These are phyloP conservation scores for Pithys albifrons DNA, from an alignment of 2,113 vertebrate species.

Conservation along the genomic window DNA sequence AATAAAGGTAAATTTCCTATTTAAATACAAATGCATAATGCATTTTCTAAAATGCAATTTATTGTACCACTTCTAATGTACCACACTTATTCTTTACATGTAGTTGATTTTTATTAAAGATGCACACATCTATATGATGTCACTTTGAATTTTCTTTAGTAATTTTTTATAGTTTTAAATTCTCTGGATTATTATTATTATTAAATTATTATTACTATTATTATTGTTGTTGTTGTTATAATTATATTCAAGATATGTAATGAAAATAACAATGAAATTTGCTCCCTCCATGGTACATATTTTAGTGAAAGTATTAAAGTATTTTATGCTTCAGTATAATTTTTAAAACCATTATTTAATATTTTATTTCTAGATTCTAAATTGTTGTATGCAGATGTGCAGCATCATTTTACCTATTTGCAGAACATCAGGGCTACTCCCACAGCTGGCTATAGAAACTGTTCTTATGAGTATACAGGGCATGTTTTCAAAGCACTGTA, in stretches of 20 bases:
- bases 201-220: background rate
- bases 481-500: background rate
- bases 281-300: background rate
- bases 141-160: background rate
- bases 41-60: background rate
- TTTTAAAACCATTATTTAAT: background rate
- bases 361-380: background rate
- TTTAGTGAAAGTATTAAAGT: background rate
- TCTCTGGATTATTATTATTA: background rate
- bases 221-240: background rate
- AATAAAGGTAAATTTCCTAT: background rate
- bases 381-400: background rate
- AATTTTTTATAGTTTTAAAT: background rate
- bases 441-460: background rate
- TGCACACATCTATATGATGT: background rate
- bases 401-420: background rate
- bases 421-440: background rate
- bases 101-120: background rate
- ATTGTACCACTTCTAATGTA: background rate
- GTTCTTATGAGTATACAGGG: background rate
- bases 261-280: background rate
- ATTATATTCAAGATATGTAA: background rate
- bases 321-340: background rate
- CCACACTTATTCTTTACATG: background rate
- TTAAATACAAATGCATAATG: conserved; percentile 11